Evolutionary conservation across 2,888 invertebrate species (phyloP).

Genomic region (Cantharis lateralis): DNA sequence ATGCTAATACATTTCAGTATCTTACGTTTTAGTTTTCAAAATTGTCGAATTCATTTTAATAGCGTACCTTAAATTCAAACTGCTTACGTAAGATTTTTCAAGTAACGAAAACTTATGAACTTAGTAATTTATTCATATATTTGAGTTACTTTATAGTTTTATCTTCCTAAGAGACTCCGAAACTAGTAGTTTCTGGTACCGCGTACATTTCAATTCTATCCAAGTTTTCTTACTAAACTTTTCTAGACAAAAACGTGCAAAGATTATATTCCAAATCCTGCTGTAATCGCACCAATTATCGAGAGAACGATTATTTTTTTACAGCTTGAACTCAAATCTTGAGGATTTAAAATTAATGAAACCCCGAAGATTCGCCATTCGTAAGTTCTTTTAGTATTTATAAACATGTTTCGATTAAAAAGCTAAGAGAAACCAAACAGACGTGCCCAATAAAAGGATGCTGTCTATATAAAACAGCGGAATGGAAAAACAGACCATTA

Average conservation of each 20-base stretch:
- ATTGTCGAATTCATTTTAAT: background rate
- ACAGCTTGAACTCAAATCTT: background rate
- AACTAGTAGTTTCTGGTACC: background rate
- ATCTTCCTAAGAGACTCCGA: background rate
- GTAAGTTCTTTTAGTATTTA: background rate
- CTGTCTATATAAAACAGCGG: background rate
- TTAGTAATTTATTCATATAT: background rate
- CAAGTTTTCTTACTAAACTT: background rate
- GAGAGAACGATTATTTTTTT: background rate
- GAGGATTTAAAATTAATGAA: background rate
- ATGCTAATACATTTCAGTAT: no score
- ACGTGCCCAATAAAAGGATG: background rate
- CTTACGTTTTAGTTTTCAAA: no score
- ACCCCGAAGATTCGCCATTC: background rate
- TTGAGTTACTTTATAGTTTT: background rate
- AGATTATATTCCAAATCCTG: background rate
- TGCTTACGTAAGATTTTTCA: background rate
- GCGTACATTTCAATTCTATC: background rate
- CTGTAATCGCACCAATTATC: background rate
- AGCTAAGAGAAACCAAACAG: background rate
- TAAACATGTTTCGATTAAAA: background rate
- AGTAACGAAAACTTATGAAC: background rate
- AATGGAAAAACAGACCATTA: background rate
- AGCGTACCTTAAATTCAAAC: background rate
- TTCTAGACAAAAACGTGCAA: background rate